A percentile compares a stretch with the other conserved stretches of the same genome.
phyloP scores from a whole-genome alignment of 2,113 vertebrate genomes.

The Ardeotis arabs region DNA sequence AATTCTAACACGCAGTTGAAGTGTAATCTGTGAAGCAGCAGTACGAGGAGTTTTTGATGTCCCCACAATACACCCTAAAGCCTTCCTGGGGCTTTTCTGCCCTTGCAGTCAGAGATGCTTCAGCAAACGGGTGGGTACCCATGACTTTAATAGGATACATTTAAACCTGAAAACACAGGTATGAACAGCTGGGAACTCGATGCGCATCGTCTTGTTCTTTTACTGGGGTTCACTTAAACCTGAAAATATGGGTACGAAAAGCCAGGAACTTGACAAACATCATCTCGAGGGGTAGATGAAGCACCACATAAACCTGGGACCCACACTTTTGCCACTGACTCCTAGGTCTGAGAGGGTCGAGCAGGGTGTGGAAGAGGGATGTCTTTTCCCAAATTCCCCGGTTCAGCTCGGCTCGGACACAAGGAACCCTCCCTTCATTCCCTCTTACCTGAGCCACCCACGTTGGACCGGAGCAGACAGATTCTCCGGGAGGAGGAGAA shows the following conservation, averaged over 20 bases:
- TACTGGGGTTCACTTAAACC: not conserved
- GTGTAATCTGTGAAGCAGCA: accelerated
- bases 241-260: not conserved
- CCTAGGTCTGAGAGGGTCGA: not conserved
- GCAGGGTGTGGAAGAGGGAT: not conserved
- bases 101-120: not conserved
- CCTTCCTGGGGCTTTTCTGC: not conserved
- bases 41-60: not conserved
- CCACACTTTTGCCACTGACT: not conserved
- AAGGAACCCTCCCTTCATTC: not conserved
- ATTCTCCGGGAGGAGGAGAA: slow-evolving; percentile 58
- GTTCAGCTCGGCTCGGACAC: not conserved
- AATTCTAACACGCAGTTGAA: not conserved
- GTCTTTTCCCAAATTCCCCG: not conserved
- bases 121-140: accelerated
- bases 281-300: not conserved
- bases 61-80: not conserved
- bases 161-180: not conserved
- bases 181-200: not conserved
- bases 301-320: not conserved
- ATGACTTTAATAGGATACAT: no score
- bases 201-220: not conserved
- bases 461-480: slow-evolving; percentile 66
- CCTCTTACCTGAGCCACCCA: slow-evolving; percentile 78
- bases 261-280: not conserved